Conservation (phyloP, 2,888 invertebrate species). For the Tupiocoris notatus region DNA sequence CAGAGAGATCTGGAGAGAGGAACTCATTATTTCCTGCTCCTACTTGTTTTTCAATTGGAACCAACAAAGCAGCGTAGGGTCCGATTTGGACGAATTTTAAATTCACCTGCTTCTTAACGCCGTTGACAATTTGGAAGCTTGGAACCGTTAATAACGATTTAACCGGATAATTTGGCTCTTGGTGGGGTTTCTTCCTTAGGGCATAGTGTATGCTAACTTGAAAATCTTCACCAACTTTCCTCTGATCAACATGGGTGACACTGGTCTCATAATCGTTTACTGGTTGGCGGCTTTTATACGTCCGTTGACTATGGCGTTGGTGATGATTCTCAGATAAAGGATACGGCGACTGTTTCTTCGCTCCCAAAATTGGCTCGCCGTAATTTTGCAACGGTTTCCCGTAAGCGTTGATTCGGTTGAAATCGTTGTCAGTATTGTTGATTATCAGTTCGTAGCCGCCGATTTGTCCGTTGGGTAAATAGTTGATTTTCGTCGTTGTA, state of each 20-base stretch:
- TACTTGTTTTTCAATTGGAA: not conserved
- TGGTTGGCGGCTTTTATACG: not conserved
- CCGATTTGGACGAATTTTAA: constrained; percentile 18
- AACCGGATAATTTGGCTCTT: not conserved
- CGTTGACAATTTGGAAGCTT: not conserved
- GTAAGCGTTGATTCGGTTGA: no score
- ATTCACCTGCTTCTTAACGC: not conserved
- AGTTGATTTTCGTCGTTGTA: constrained; percentile 19
- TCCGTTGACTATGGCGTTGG: no score
- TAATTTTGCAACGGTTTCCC: not conserved
- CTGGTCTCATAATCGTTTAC: not conserved
- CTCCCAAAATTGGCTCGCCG: not conserved
- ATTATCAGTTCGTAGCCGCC: constrained; percentile 28
- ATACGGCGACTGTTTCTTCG: no score
- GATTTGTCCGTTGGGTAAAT: constrained; percentile 22
- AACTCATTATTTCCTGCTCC: not conserved
- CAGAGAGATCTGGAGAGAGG: not conserved
- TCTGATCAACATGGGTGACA: constrained; percentile 1
- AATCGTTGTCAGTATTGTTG: constrained; percentile 24
- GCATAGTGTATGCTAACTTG: constrained; percentile 10
- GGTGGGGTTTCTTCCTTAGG: not conserved
- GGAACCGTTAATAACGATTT: constrained; percentile 11
- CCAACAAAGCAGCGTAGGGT: constrained; percentile 26
- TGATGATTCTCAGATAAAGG: not conserved
- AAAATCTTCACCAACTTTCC: constrained; percentile 5